Conservation (phyloP, 2,797 vertebrate genomes). For the Decapterus maruadsi region DNA sequence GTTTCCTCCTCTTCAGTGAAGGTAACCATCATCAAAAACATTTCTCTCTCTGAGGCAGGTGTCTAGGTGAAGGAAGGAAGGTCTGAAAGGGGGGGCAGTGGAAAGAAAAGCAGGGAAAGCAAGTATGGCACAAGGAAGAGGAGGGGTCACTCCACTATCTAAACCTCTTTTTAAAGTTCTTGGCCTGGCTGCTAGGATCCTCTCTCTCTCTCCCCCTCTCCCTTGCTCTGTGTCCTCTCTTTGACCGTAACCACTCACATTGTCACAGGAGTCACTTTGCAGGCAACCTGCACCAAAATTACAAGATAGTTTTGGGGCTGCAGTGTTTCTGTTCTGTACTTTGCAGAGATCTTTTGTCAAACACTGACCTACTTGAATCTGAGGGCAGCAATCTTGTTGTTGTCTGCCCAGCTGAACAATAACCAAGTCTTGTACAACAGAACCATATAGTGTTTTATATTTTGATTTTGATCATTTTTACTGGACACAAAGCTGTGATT, state of each 20-base stretch:
- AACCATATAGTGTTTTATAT: not conserved
- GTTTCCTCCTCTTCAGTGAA: not conserved
- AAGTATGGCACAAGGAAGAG: slow-evolving; percentile 16
- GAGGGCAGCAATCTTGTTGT: not conserved
- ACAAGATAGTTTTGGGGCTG: slow-evolving; percentile 40
- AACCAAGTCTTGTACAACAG: not conserved
- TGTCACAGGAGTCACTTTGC: slow-evolving; percentile 35
- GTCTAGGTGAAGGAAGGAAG: not conserved
- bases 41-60: not conserved
- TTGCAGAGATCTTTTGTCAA: slow-evolving; percentile 55
- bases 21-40: slow-evolving; percentile 9
- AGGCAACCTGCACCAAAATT: slow-evolving; percentile 32
- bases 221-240: slow-evolving; percentile 15
- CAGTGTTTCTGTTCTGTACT: slow-evolving; percentile 26
- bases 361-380: slow-evolving; percentile 13
- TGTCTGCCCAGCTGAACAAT: not conserved
- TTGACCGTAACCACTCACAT: slow-evolving; percentile 12
- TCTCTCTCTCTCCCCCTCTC: slow-evolving; percentile 3
- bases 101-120: not conserved
- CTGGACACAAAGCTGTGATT: not conserved
- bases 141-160: slow-evolving; percentile 6
- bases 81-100: not conserved
- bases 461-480: not conserved
- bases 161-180: slow-evolving; percentile 24
- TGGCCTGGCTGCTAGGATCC: slow-evolving; percentile 33